These are phyloP conservation scores for Melanostoma scalare DNA, from an alignment of 2,888 invertebrate species.

Conservation along the genomic window DNA sequence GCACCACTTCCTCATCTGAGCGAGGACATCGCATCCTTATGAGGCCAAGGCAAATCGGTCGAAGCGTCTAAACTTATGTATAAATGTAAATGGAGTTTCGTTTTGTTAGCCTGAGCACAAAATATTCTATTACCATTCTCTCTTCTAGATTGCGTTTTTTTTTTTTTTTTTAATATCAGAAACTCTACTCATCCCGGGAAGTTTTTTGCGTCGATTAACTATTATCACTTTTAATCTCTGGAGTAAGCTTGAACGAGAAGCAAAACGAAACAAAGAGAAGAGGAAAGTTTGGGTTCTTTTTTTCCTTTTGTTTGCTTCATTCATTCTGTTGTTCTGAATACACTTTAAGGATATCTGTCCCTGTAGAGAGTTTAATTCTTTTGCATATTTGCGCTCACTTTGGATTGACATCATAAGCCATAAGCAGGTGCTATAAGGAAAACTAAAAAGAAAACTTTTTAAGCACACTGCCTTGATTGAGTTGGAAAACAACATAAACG, in stretches of 20 bases:
- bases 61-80: neutral
- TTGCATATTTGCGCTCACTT: constrained; percentile 50
- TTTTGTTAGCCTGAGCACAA: neutral
- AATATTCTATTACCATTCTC: constrained; percentile 15
- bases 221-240: constrained; percentile 54
- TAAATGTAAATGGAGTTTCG: neutral
- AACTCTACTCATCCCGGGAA: constrained; percentile 35
- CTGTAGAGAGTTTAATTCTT: constrained; percentile 56
- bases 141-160: constrained; percentile 19
- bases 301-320: neutral
- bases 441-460: constrained; percentile 31
- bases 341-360: constrained; percentile 51
- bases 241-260: constrained; percentile 45
- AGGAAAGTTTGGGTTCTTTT: constrained; percentile 8
- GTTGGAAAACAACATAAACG: constrained; percentile 17
- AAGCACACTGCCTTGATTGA: constrained; percentile 18
- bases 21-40: too few relatives aligned
- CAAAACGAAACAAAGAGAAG: constrained; percentile 19
- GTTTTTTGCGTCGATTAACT: constrained; percentile 51
- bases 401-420: constrained; percentile 41
- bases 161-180: neutral
- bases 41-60: too few relatives aligned
- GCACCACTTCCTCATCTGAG: too few relatives aligned
- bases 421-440: constrained; percentile 28
- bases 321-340: neutral